phyloP scores from a whole-genome alignment of 2,797 vertebrate genomes.

The Carduelis carduelis region DNA sequence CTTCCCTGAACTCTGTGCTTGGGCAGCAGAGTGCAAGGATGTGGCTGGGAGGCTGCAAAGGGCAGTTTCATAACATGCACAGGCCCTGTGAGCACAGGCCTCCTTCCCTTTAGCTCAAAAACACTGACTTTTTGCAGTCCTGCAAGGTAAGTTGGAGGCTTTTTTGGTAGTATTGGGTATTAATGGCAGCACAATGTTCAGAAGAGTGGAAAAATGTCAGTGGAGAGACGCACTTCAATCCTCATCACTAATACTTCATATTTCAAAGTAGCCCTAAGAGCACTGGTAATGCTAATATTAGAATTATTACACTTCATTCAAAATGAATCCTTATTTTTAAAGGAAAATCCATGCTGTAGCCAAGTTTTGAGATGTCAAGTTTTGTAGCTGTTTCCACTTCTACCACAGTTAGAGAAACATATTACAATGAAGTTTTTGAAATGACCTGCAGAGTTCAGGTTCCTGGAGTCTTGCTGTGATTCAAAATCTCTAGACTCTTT shows the following conservation, averaged over 20 bases:
- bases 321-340: constrained; percentile 21
- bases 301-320: not conserved
- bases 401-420: not conserved
- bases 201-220: not conserved
- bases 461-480: not conserved
- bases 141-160: not conserved
- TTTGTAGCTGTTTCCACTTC: constrained; percentile 36
- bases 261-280: not conserved
- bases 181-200: not conserved
- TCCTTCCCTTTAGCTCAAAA: not conserved
- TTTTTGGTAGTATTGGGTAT: not conserved
- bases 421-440: constrained; percentile 8
- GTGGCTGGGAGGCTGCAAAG: not conserved
- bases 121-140: not conserved
- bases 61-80: accelerated
- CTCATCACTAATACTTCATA: not conserved
- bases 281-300: not conserved
- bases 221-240: not conserved
- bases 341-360: constrained; percentile 18
- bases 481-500: not conserved
- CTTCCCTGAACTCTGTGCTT: not conserved
- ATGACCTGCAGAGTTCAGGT: not conserved
- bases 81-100: accelerated
- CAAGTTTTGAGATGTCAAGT: constrained; percentile 22
- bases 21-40: not conserved